Base-by-base conservation (phyloP, 2,797 vertebrate genomes). In the Moxostoma hubbsi region DNA sequence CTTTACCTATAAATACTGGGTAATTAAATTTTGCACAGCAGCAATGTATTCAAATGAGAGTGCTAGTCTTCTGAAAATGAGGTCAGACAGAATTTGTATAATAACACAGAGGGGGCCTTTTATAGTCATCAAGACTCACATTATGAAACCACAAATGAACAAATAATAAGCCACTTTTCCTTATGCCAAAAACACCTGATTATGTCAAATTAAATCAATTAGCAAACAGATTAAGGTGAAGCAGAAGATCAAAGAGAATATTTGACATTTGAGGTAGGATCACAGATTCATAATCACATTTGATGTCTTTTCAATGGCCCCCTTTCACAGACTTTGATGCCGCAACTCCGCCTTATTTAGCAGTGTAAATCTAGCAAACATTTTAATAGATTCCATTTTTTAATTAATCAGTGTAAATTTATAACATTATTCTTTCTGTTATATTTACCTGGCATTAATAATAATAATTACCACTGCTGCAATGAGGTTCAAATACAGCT, bases 1-100 rank as follows among this genome's bases (percentile, higher is more conserved):
- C 71, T 75, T 84, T 18, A 83, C 77, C 80, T 74, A 84, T 84
- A 62, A 81, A 81, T 80, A 81, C 47, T 4, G 5, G 50, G 46
- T 81, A 70, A 79, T 79, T 78, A 58, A 59, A 64, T 63, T 51
- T 55, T 9, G 4, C 43, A 74, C 53, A 57, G 68, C 58, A 36
- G 53, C n/a, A 5, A 5, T 73, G 69, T 71, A 68, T 82, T 79
- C 13, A 54, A 58, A 47, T 43, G 57, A 59, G 16, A 51, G 54
- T 36, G 49, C 47, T 51, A 11, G 49, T 58, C 59, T 46, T 54
- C n/a, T 46, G 54, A 63, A 69, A 81, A 76, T 77, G 43, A 69
- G 77, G 64, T 65, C 66, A 81, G 71, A 62, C 5, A 0, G 50
- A 74, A 74, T 68, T 49, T 54, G 36, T 67, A 54, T 18, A 58